Base-by-base conservation (phyloP, 1,140 invertebrate species). In the Zaprionus africanus region DNA sequence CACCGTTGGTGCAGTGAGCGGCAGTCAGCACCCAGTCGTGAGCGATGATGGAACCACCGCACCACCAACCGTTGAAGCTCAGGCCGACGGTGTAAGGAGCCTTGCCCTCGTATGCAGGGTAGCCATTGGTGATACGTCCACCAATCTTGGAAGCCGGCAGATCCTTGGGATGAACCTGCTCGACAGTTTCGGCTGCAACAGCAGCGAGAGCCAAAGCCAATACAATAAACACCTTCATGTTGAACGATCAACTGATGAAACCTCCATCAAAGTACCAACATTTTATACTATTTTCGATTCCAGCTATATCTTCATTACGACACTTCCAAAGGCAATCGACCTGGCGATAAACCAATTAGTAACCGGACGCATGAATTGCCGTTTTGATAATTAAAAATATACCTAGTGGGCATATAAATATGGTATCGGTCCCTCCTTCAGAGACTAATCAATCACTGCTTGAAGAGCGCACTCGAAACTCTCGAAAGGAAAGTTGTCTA, bases 31-130 rank as follows among this genome's bases (percentile, higher is more conserved):
- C 87, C 93, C 93, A 95, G 24, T 92, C 59, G 65, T 92, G 77
- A 59, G 92, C 93, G 36, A 95, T 93, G 62, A 96, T 82, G 19
- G 94, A 94, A 31, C 94, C 95, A 12, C 95, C 95, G 82, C 95
- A 96, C 88, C 93, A 93, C 84, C 88, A 76, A 75, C 87, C 79
- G 17, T 72, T 90, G 49, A 94, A 87, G 12, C 41, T 53, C 61
- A 94, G 79, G 0, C 92, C 92, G 4, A 93, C 93, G 65, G 94
- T 94, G 71, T 93, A 94, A 12, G 94, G 94, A 43, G 93, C 93
- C 82, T 94, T 93, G 1, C 93, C 93, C 11, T 91, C 81, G 19
- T 71, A 61, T 13, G 90, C 87, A 22, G 74, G 63, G 17, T 85
- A 76, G 34, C 87, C 90, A 63, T 90, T 91, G 68, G 90, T 91